Evolutionary conservation across 92 coral and sea anemone genomes (phyloP).

Genomic region (Porites lobata): DNA sequence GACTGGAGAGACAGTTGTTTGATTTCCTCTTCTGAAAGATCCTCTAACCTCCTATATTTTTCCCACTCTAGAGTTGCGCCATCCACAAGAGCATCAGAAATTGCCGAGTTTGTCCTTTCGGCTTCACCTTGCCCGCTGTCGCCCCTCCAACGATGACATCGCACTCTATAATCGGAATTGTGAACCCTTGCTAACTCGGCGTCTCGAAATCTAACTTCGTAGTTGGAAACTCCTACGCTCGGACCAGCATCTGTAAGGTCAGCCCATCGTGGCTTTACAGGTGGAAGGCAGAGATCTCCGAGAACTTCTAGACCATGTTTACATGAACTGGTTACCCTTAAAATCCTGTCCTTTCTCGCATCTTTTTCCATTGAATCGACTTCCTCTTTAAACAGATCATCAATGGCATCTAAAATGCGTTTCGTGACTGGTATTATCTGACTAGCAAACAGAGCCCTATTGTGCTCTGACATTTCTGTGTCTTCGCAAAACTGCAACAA

Average conservation of each 20-base stretch:
- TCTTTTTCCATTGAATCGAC: background rate
- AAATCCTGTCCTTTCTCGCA: background rate
- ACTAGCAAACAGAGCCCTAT: constrained; percentile 34
- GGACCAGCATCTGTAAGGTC: constrained; percentile 42
- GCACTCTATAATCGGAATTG: constrained; percentile 11
- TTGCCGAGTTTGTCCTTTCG: constrained; percentile 57
- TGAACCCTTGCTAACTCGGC: constrained; percentile 40
- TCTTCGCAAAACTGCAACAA: constrained; percentile 38
- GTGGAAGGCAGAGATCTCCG: background rate
- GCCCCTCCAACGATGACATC: background rate
- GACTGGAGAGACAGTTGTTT: constrained; percentile 6
- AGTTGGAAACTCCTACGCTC: constrained; percentile 34
- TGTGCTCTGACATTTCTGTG: constrained; percentile 55
- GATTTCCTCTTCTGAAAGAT: no score
- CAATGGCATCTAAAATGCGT: background rate
- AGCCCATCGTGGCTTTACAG: background rate
- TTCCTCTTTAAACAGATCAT: background rate
- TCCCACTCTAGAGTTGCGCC: no score
- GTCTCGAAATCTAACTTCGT: constrained; percentile 41
- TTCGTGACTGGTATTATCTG: constrained; percentile 31
- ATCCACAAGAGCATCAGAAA: constrained; percentile 52
- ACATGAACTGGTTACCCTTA: background rate
- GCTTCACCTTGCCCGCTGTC: constrained; percentile 53
- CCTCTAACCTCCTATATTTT: no score
- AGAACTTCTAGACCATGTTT: background rate